These are phyloP conservation scores for Tanytarsus gracilentus DNA, from an alignment of 2,888 invertebrate species.

Conservation along the genomic window DNA sequence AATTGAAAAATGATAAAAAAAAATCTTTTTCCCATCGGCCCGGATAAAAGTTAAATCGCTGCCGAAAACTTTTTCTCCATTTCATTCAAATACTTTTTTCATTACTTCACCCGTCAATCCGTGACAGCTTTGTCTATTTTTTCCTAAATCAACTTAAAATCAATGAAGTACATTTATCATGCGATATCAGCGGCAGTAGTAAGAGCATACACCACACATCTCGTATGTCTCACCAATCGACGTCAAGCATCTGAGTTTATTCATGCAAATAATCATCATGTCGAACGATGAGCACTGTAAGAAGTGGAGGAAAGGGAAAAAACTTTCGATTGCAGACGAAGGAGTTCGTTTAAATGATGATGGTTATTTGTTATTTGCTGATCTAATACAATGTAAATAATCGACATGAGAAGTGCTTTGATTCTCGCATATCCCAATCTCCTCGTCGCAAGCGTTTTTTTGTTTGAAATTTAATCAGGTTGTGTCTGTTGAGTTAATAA, in stretches of 20 bases:
- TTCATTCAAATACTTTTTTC: not conserved
- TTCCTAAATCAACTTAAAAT: not conserved
- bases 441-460: not conserved
- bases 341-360: constrained; percentile 4
- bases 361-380: constrained; percentile 27
- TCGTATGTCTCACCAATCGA: not conserved
- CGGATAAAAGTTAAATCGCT: too few relatives aligned
- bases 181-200: not conserved
- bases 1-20: not conserved
- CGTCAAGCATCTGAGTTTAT: not conserved
- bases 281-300: not conserved
- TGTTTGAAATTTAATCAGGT: constrained; percentile 22
- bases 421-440: too few relatives aligned
- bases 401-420: not conserved
- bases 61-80: too few relatives aligned
- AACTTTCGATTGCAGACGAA: constrained; percentile 13
- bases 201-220: not conserved
- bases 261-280: constrained; percentile 13
- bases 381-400: constrained; percentile 28
- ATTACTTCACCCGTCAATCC: not conserved
- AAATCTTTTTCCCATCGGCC: too few relatives aligned
- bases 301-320: not conserved
- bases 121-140: not conserved
- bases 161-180: constrained; percentile 2
- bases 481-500: constrained; percentile 12